Evolutionary conservation across 2,888 invertebrate species (phyloP).

Genomic region (Galerucella pusilla): DNA sequence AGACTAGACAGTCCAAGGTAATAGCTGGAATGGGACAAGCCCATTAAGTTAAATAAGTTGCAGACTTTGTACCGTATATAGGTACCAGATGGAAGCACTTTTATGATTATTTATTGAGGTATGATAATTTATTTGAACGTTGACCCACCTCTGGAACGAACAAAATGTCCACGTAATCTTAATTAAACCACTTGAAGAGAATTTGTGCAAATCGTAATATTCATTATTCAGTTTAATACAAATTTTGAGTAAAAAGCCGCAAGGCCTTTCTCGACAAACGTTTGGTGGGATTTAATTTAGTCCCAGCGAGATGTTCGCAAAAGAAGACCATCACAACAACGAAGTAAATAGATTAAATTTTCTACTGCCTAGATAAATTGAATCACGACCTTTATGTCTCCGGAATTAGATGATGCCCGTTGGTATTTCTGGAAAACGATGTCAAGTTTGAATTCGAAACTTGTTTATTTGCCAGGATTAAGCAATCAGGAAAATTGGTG

Average conservation of each 20-base stretch:
- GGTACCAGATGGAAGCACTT: too few species aligned
- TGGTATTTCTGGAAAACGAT: not conserved
- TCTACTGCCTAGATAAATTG: constrained; percentile 16
- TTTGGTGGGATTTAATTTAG: too few species aligned
- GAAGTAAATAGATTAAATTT: constrained; percentile 10
- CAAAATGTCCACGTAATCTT: too few species aligned
- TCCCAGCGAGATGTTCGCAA: not conserved
- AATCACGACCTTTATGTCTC: constrained; percentile 12
- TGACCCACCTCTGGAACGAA: too few species aligned
- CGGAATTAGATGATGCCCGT: constrained; percentile 10
- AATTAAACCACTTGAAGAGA: too few species aligned
- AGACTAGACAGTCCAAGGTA: too few species aligned
- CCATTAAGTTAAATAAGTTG: too few species aligned
- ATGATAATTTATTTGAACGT: too few species aligned
- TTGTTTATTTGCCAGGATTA: not conserved
- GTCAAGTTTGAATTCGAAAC: not conserved
- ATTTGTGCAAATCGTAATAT: too few species aligned
- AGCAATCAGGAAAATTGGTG: not conserved
- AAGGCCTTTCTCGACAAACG: not conserved
- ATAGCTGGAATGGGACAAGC: too few species aligned
- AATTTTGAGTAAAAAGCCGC: not conserved
- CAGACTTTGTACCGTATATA: too few species aligned
- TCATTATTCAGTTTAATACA: not conserved
- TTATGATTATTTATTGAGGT: too few species aligned
- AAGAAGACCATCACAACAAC: constrained; percentile 1